A percentile compares a stretch with the other conserved stretches of the same genome.
Evolutionary conservation across 2,113 vertebrate species (phyloP).

Genomic region (Pao palembangensis): DNA sequence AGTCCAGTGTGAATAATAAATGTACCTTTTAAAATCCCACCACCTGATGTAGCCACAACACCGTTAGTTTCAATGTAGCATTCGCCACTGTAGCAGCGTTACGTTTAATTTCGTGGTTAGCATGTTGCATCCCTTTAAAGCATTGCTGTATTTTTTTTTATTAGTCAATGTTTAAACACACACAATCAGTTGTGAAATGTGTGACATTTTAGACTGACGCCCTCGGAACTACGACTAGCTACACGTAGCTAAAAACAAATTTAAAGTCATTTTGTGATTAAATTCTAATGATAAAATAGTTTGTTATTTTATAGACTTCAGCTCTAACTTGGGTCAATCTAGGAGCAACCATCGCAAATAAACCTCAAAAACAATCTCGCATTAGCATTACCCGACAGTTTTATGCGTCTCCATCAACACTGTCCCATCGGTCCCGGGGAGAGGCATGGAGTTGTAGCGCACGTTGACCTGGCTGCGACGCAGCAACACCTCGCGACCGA

Average conservation of each 20-base stretch:
- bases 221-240: no score
- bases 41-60: not conserved
- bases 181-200: no score
- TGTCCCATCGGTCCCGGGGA: constrained; percentile 90
- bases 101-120: no score
- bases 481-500: constrained; percentile 87
- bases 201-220: not conserved
- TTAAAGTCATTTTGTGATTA: not conserved
- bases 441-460: constrained; percentile 98
- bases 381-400: constrained; percentile 84
- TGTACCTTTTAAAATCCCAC: not conserved
- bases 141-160: no score
- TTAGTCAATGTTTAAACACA: no score
- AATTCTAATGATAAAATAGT: not conserved
- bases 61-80: not conserved
- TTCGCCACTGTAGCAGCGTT: not conserved
- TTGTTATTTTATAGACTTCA: not conserved
- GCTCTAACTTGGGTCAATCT: not conserved
- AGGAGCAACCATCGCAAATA: no score
- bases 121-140: no score
- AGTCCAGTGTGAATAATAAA: not conserved
- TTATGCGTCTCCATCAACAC: constrained; percentile 98
- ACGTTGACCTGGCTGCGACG: constrained; percentile 95
- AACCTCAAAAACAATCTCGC: no score
- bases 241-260: no score